Base-by-base conservation (phyloP, 1,140 invertebrate genomes). In the Sminthurinus signatus region DNA sequence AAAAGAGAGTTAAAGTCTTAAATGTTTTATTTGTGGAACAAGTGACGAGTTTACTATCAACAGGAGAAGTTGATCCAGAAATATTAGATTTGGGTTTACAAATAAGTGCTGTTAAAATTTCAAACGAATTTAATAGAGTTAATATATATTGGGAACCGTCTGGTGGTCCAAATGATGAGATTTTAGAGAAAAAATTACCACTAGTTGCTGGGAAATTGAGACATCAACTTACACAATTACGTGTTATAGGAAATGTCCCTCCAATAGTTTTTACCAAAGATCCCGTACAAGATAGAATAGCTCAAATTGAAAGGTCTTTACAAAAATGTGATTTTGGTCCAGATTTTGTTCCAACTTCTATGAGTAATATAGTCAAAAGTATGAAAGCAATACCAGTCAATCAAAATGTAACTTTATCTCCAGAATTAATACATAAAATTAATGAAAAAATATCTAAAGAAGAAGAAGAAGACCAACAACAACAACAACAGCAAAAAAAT, bases 21-120 rank as follows among this genome's bases (percentile, higher is more conserved):
- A 88, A 89, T 74, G 87, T 87, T 76, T 64, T 89, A n/a, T 89
- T 89, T 70, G 89, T 89, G 86, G 81, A 82, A 72, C 77, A 87
- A 50, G 83, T 89, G 19, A 87, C 86, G 0, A 87, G 88, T 71
- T 74, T 88, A 12, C 80, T 90, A 80, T 80, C 85, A 2, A 85
- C 85, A 3, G 85, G 85, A 1, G 81, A 84, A 68, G 76, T 83
- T 21, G 77, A 82, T 4, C 73, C 80, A 27, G 72, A 81, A 36
- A 73, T 89, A 62, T 42, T 82, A n/a, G 84, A 83, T 3, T 76
- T 77, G 68, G 81, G 82, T 10, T 80, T 89, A 63, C 84, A 89
- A 78, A 82, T 90, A 64, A 81, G 82, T 12, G 78, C 78, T 70
- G 83, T 89, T 0, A 80, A 81, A 72, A 76, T 89, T 15, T 76